phyloP scores from a whole-genome alignment of 2,888 invertebrate genomes.

The Molorchus minor region DNA sequence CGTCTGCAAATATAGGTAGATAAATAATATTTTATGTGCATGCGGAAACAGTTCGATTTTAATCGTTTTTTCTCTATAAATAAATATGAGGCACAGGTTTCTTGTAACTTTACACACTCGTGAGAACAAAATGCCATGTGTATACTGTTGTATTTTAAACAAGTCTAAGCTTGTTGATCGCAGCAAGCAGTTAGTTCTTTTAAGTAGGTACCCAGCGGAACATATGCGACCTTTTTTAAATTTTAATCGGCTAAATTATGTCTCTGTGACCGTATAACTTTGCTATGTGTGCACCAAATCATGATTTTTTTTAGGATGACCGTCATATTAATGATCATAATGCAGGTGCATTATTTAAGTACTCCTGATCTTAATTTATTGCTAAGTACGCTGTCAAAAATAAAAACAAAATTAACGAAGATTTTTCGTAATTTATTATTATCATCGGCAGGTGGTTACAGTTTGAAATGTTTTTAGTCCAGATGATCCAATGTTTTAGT shows the following conservation, averaged over 20 bases:
- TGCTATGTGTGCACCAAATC: not conserved
- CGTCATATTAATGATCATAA: not conserved
- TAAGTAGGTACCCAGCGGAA: not conserved
- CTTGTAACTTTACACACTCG: too few species aligned
- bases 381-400: not conserved
- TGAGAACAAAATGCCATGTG: constrained; percentile 1
- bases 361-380: not conserved
- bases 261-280: not conserved
- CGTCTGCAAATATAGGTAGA: too few species aligned
- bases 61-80: too few species aligned
- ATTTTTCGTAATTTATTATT: too few species aligned
- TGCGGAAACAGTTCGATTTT: too few species aligned
- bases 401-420: not conserved
- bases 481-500: too few species aligned
- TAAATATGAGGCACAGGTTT: too few species aligned
- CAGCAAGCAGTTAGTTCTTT: constrained; percentile 1
- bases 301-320: not conserved
- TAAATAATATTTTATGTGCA: too few species aligned
- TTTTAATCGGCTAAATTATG: constrained; percentile 1
- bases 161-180: constrained; percentile 11
- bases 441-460: too few species aligned
- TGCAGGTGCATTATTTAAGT: not conserved
- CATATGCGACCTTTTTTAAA: constrained; percentile 13
- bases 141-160: constrained; percentile 5
- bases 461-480: too few species aligned